A percentile compares a stretch with the other conserved stretches of the same genome.
Evolutionary conservation across 2,797 vertebrate genomes (phyloP).

Genomic region (Rhodeus uyekii): DNA sequence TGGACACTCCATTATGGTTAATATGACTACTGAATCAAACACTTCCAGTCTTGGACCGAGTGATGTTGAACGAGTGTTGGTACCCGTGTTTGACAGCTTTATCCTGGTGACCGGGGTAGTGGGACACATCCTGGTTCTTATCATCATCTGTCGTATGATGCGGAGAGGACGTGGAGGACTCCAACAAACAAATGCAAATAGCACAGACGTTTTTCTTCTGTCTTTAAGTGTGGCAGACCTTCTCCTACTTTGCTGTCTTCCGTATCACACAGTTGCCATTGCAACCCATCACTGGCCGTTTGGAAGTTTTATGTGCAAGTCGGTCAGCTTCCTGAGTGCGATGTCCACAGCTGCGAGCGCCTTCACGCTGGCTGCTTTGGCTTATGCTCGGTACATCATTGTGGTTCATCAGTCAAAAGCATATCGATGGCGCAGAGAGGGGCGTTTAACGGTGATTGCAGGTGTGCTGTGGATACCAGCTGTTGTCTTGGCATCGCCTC

Average conservation of each 20-base stretch:
- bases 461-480: conserved; percentile 73
- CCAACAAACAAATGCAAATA: conserved; percentile 43
- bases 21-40: conserved; percentile 50
- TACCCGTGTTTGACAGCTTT: conserved; percentile 73
- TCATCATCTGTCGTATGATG: conserved; percentile 67
- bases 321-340: conserved; percentile 74
- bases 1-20: conserved; percentile 12
- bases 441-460: conserved; percentile 52
- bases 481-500: conserved; percentile 70
- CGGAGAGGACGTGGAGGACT: conserved; percentile 14
- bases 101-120: conserved; percentile 70
- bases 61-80: conserved; percentile 67
- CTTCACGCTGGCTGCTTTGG: conserved; percentile 73
- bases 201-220: conserved; percentile 75
- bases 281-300: conserved; percentile 74
- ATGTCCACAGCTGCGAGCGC: conserved; percentile 73
- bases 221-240: conserved; percentile 75
- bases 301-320: conserved; percentile 72
- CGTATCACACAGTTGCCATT: conserved; percentile 73
- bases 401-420: conserved; percentile 72
- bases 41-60: conserved; percentile 42
- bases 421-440: conserved; percentile 63
- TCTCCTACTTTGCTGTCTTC: conserved; percentile 72
- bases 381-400: conserved; percentile 74
- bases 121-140: conserved; percentile 74